These are phyloP conservation scores for Piprites chloris DNA, from an alignment of 2,113 vertebrate species.

Conservation along the genomic window DNA sequence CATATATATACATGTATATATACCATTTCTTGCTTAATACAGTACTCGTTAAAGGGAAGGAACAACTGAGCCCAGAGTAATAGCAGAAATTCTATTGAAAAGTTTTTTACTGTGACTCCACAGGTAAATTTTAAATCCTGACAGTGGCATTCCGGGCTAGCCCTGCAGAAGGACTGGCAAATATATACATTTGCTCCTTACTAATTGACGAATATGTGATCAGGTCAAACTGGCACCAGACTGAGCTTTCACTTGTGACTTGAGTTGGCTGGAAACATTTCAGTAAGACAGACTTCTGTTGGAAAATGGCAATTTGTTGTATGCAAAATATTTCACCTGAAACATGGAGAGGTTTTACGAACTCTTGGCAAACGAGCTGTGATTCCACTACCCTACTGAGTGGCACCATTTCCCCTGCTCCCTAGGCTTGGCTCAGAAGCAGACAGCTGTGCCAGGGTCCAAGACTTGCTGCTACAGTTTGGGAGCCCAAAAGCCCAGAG, in stretches of 20 bases:
- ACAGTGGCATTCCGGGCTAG: neutral
- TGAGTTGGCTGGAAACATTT: conserved; percentile 12
- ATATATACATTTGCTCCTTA: conserved; percentile 30
- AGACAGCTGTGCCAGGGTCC: neutral
- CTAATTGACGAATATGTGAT: conserved; percentile 45
- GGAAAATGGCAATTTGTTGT: conserved; percentile 37
- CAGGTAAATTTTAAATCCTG: conserved; percentile 25
- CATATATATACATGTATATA: neutral
- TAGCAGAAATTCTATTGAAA: neutral
- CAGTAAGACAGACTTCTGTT: conserved; percentile 37
- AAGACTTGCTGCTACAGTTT: neutral
- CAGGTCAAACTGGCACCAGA: conserved; percentile 27
- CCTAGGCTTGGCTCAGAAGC: neutral
- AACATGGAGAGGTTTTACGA: neutral
- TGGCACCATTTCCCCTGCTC: neutral
- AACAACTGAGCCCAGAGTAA: neutral
- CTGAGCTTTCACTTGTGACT: conserved; percentile 30
- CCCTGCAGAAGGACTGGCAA: conserved; percentile 21
- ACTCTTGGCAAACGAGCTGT: neutral
- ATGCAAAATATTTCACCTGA: conserved; percentile 50
- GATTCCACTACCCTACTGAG: neutral
- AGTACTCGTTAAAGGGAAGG: conserved; percentile 27
- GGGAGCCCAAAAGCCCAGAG: neutral
- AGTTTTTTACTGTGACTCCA: neutral
- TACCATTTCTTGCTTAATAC: neutral